phyloP scores from a whole-genome alignment of 2,797 vertebrate genomes.

The Thamnophis elegans region DNA sequence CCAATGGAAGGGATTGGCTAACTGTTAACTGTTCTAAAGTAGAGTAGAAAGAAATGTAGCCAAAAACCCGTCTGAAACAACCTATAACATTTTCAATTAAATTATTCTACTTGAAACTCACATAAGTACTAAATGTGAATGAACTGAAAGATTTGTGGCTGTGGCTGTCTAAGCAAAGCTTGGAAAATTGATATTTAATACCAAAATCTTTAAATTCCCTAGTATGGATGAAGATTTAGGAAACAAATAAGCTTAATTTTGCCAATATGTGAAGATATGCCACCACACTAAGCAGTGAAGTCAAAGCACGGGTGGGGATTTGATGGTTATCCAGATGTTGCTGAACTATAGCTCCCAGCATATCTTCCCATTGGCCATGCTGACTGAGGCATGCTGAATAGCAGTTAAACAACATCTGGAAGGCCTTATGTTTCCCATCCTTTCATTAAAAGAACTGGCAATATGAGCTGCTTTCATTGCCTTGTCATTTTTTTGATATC shows the following conservation, averaged over 20 bases:
- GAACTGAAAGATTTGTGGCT: not conserved
- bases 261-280: not conserved
- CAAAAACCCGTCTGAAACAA: not conserved
- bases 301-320: not conserved
- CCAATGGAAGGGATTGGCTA: slow-evolving; percentile 24
- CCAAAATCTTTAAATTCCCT: not conserved
- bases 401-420: not conserved
- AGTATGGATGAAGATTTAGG: not conserved
- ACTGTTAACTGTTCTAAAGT: slow-evolving; percentile 11
- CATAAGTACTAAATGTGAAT: not conserved
- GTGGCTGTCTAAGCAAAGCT: not conserved
- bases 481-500: slow-evolving; percentile 38
- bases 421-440: not conserved
- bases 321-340: not conserved
- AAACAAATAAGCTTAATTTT: not conserved
- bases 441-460: slow-evolving; percentile 28
- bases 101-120: not conserved
- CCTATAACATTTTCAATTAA: not conserved
- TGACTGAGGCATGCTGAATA: not conserved
- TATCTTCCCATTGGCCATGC: not conserved
- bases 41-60: slow-evolving; percentile 8
- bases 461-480: slow-evolving; percentile 15
- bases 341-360: not conserved
- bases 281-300: not conserved
- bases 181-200: not conserved